phyloP scores from a whole-genome alignment of 1,140 invertebrate genomes.

The Dufourea novaeangliae region DNA sequence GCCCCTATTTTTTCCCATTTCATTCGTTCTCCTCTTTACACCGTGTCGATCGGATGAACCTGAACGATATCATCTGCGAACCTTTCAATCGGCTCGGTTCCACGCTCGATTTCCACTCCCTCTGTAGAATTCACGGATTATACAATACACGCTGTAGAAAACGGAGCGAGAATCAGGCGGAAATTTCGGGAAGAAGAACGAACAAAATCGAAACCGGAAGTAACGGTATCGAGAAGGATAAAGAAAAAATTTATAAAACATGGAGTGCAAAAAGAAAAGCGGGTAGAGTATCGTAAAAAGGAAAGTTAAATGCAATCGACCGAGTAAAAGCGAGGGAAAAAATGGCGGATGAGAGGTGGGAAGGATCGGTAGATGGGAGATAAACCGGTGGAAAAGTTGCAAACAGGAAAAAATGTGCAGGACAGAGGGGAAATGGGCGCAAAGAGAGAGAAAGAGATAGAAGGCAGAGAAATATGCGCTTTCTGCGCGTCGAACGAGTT shows the following conservation, averaged over 20 bases:
- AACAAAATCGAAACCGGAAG: not conserved
- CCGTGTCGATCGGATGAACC: conserved; percentile 32
- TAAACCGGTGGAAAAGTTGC: not conserved
- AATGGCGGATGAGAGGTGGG: not conserved
- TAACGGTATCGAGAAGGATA: not conserved
- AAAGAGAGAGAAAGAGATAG: not conserved
- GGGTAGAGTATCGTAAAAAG: not conserved
- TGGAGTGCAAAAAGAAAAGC: not conserved
- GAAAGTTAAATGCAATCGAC: conserved; percentile 7
- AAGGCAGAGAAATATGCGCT: conserved; percentile 16
- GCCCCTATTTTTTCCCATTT: not conserved
- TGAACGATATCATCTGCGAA: conserved; percentile 43
- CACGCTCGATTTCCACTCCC: conserved; percentile 55
- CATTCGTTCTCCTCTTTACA: conserved; percentile 19
- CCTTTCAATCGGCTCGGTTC: conserved; percentile 62
- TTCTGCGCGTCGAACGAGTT: conserved; percentile 37
- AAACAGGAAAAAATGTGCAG: conserved; percentile 1
- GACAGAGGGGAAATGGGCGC: not conserved
- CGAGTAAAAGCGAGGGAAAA: conserved; percentile 9
- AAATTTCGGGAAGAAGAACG: not conserved
- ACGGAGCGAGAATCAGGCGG: not conserved
- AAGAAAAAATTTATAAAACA: conserved; percentile 8
- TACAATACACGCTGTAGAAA: not conserved
- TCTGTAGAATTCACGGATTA: conserved; percentile 55
- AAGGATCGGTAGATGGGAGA: not conserved